Percentiles rank a stretch among this genome's conserved stretches.
phyloP scores from a whole-genome alignment of 37 sponge, comb jelly and placozoan genomes.

The Oscarella lobularis region DNA sequence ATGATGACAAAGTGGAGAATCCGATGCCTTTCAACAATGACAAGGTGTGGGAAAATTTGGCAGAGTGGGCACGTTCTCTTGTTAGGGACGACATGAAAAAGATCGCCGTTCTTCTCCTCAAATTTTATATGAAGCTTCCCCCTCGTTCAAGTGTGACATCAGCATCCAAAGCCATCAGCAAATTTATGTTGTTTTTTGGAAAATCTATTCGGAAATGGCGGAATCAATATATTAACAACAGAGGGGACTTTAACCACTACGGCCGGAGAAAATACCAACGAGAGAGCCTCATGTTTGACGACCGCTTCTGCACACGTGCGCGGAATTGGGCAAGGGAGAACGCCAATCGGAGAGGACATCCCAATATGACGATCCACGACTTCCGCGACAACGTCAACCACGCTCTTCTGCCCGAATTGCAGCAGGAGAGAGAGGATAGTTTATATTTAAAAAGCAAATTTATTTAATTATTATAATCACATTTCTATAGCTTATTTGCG shows the following conservation, averaged over 20 bases:
- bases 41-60: neutral
- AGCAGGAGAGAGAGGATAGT: no score
- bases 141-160: neutral
- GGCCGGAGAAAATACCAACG: neutral
- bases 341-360: constrained; percentile 19
- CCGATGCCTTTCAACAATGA: no score
- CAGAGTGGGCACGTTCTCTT: neutral
- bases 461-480: no score
- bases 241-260: neutral
- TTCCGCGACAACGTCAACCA: no score
- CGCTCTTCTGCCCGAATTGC: no score
- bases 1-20: no score
- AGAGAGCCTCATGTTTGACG: constrained; percentile 12
- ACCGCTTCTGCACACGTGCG: constrained; percentile 1
- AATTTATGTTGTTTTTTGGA: neutral
- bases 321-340: constrained; percentile 12
- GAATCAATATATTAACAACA: neutral
- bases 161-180: neutral
- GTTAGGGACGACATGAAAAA: neutral
- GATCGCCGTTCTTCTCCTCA: neutral
- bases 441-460: no score
- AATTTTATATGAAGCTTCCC: neutral
- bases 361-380: no score
- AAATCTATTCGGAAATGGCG: neutral
- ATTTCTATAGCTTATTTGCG: no score